Evolutionary conservation across 1,140 invertebrate species (phyloP), one percentile per base, ranked within the genome.

Genomic region (Spodoptera litura): DNA sequence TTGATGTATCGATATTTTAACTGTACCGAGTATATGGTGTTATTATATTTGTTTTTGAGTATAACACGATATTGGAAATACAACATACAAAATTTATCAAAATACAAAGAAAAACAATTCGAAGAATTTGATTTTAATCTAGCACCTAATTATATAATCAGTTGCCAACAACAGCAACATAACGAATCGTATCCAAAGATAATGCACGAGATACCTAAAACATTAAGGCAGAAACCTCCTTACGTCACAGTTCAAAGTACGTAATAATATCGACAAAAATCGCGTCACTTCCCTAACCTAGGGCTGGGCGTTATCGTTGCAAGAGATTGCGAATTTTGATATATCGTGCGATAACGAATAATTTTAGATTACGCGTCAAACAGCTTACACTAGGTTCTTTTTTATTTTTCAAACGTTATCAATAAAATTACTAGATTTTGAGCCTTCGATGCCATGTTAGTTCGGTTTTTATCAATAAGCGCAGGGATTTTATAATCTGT

Each of bases 291-390:
- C 90, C 80, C 91, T 91, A 90, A 87, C 86, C 88, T 90, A 91
- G 90, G 89, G 88, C 89, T 89, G 88, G 89, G 87, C 89, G 83
- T 90, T 92, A 91, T 91, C 88, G 84, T 73, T 89, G 87, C 85
- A 90, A 79, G 88, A 92, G 89, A 92, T 93, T 93, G 91, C 86
- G 86, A 93, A 88, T 89, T 44, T 85, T 87, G 86, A 88, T 86
- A 89, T 78, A 73, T 64, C 56, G 27, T 35, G 25, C 80, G 90
- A 93, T 93, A 93, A 87, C 75, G 90, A 92, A 93, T 92, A 90
- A 90, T 35, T 64, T 35, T 44, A 64, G 61, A 64, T 64, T 64
- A 64, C 38, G 38, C 44, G 61, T 64, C 61, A 49, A 64, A 49
- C 61, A 64, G 35, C 61, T 20, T 49, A 64, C 44, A 64, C 61